Evolutionary conservation across 2,113 vertebrate species (phyloP).

Genomic region (Oceanodroma tethys): DNA sequence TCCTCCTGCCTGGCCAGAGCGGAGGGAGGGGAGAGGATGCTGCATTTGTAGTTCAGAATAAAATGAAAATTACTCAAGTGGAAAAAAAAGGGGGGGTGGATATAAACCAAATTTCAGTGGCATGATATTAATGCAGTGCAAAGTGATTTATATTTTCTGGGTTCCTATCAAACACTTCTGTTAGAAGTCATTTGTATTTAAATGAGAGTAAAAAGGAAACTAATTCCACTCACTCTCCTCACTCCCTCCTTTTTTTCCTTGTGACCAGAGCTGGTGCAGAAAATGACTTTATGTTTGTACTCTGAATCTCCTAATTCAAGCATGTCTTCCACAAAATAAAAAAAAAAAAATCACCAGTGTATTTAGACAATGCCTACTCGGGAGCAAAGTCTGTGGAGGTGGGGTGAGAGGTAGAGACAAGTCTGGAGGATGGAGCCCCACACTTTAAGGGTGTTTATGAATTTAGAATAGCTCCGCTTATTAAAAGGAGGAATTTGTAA

Average conservation of each 20-base stretch:
- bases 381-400: neutral
- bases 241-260: neutral
- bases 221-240: neutral
- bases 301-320: neutral
- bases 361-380: neutral
- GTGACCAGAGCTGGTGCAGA: neutral
- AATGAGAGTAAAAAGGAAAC: slow-evolving; percentile 58
- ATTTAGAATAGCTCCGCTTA: neutral
- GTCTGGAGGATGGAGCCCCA: neutral
- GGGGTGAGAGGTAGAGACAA: neutral
- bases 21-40: neutral
- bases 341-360: neutral
- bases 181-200: slow-evolving; percentile 66
- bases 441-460: neutral
- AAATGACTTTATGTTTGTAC: neutral
- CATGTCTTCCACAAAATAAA: neutral
- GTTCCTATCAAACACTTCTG: neutral
- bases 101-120: neutral
- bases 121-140: slow-evolving; percentile 13
- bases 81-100: neutral
- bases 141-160: slow-evolving; percentile 45
- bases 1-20: neutral
- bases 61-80: slow-evolving; percentile 19
- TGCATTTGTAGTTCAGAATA: neutral
- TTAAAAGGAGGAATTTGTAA: neutral